Evolutionary conservation across 2,113 vertebrate species (phyloP).

Genomic region (Coregonus clupeaformis): DNA sequence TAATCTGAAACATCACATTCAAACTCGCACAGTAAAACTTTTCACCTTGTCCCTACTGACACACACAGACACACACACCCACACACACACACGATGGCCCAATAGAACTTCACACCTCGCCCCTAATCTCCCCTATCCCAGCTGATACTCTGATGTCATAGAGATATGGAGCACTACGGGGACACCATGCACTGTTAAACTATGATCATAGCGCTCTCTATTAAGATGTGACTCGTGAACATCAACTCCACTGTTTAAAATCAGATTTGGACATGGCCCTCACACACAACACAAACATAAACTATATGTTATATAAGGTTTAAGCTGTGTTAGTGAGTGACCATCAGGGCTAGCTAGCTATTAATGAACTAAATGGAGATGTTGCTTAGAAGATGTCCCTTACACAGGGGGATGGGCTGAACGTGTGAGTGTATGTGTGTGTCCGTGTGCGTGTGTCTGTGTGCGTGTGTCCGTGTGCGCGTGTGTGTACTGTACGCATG

Average conservation of each 20-base stretch:
- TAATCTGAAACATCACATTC: not conserved
- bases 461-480: not conserved
- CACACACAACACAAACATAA: not conserved
- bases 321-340: not conserved
- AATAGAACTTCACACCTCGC: not conserved
- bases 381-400: not conserved
- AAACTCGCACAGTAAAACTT: not conserved
- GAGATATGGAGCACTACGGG: not conserved
- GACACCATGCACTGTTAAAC: not conserved
- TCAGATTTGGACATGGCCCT: not conserved
- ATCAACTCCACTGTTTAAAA: not conserved
- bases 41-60: not conserved
- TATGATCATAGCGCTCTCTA: not conserved
- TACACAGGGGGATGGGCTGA: not conserved
- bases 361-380: not conserved
- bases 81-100: too few species aligned
- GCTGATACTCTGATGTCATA: not conserved
- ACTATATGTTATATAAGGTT: not conserved
- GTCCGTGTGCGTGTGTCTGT: not conserved
- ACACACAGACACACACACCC: too few species aligned
- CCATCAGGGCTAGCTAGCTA: not conserved
- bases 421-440: too few species aligned
- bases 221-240: not conserved
- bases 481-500: too few species aligned
- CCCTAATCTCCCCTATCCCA: not conserved